These are phyloP conservation scores for Diplogasteroides magnus DNA, from an alignment of 1,140 invertebrate genomes.

Conservation along the genomic window DNA sequence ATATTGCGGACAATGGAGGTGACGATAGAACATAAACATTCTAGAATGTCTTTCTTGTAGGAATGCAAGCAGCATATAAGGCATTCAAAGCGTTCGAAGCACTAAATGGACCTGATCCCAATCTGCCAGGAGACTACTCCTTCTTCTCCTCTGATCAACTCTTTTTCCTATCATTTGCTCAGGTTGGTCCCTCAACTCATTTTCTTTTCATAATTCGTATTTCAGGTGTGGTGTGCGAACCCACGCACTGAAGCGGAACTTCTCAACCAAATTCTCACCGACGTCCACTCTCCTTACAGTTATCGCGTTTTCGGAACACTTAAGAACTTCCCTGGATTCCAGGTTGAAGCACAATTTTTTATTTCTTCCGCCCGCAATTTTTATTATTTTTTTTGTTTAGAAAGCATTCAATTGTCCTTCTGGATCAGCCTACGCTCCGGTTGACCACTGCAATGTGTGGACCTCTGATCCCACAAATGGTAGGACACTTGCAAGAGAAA, in stretches of 20 bases:
- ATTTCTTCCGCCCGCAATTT: background rate
- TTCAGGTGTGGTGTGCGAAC: constrained; percentile 31
- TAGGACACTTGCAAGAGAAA: too few relatives aligned
- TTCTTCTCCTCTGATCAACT: constrained; percentile 36
- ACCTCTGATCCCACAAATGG: background rate
- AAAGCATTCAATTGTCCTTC: constrained; percentile 42
- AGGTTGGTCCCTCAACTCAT: background rate
- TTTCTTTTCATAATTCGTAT: background rate
- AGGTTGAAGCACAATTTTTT: constrained; percentile 5
- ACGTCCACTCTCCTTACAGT: constrained; percentile 41
- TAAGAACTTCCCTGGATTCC: constrained; percentile 50
- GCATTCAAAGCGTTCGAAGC: constrained; percentile 35
- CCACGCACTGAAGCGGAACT: background rate
- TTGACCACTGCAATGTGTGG: constrained; percentile 45
- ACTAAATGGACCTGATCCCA: constrained; percentile 33
- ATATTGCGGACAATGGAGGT: constrained; percentile 61
- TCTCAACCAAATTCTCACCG: constrained; percentile 23
- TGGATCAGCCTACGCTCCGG: constrained; percentile 32
- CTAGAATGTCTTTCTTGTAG: constrained; percentile 1
- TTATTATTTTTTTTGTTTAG: background rate
- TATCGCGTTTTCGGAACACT: constrained; percentile 46
- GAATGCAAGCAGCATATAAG: constrained; percentile 36
- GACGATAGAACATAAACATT: too few relatives aligned
- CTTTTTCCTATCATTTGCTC: constrained; percentile 39
- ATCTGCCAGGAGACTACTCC: constrained; percentile 20